These are phyloP conservation scores for Adoxophyes honmai DNA, from an alignment of 1,140 invertebrate species.

Conservation along the genomic window DNA sequence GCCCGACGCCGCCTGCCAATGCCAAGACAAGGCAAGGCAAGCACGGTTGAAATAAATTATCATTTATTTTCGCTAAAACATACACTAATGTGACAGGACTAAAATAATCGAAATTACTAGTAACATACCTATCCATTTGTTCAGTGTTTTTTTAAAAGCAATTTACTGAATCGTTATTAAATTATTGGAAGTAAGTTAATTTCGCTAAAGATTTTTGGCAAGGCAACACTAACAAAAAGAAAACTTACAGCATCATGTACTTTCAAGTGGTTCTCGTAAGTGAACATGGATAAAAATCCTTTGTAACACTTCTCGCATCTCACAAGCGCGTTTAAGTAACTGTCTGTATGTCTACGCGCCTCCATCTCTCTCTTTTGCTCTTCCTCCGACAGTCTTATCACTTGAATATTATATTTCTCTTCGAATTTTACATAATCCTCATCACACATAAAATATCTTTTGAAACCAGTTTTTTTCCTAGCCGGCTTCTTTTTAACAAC, in stretches of 20 bases:
- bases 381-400: neutral
- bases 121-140: too few relatives aligned
- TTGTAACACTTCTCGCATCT: neutral
- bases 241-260: neutral
- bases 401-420: slow-evolving; percentile 1
- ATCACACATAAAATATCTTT: slow-evolving; percentile 4
- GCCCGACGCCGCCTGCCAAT: neutral
- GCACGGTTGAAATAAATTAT: too few relatives aligned
- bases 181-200: too few relatives aligned
- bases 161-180: too few relatives aligned
- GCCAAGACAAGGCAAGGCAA: too few relatives aligned
- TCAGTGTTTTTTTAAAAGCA: too few relatives aligned
- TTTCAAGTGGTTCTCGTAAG: neutral
- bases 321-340: neutral
- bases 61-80: too few relatives aligned
- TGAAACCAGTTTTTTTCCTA: neutral
- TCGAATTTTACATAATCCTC: slow-evolving; percentile 3
- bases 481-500: slow-evolving; percentile 2
- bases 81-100: too few relatives aligned
- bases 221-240: too few relatives aligned
- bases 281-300: neutral
- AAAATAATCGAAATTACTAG: too few relatives aligned
- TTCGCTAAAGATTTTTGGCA: too few relatives aligned
- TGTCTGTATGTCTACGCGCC: neutral
- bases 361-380: neutral